Evolutionary conservation across 2,888 invertebrate species (phyloP).

Genomic region (Trachelus iudaicus): DNA sequence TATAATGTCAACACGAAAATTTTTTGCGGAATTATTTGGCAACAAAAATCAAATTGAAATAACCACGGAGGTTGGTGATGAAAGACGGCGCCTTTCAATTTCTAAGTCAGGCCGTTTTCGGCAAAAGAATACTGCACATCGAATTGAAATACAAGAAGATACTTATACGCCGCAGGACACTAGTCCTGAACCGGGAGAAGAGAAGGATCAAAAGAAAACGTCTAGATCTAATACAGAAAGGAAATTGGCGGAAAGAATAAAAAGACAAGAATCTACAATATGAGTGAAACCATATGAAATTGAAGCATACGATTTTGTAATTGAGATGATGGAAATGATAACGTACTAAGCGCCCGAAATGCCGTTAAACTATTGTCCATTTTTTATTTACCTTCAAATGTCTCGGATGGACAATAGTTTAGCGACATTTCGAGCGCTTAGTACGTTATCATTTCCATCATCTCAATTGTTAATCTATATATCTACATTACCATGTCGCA

Average conservation of each 20-base stretch:
- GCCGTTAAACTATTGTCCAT: no score
- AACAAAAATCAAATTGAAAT: slow-evolving; percentile 25
- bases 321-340: no score
- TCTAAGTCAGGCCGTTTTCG: slow-evolving; percentile 26
- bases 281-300: not conserved
- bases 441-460: no score
- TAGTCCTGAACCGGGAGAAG: not conserved
- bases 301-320: not conserved
- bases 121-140: slow-evolving; percentile 17
- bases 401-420: no score
- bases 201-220: slow-evolving; percentile 1
- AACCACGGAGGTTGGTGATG: slow-evolving; percentile 18
- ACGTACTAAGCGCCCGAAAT: no score
- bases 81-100: slow-evolving; percentile 22
- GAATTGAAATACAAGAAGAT: slow-evolving; percentile 23
- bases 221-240: not conserved
- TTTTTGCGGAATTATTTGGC: slow-evolving; percentile 25
- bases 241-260: slow-evolving; percentile 9
- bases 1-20: slow-evolving; percentile 26
- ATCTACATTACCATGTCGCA: not conserved
- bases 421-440: no score
- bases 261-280: slow-evolving; percentile 14
- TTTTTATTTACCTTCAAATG: no score
- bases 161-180: slow-evolving; percentile 15
- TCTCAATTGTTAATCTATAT: not conserved